Conservation (phyloP, 2,888 invertebrate genomes). For the Eupeodes latifasciatus region DNA sequence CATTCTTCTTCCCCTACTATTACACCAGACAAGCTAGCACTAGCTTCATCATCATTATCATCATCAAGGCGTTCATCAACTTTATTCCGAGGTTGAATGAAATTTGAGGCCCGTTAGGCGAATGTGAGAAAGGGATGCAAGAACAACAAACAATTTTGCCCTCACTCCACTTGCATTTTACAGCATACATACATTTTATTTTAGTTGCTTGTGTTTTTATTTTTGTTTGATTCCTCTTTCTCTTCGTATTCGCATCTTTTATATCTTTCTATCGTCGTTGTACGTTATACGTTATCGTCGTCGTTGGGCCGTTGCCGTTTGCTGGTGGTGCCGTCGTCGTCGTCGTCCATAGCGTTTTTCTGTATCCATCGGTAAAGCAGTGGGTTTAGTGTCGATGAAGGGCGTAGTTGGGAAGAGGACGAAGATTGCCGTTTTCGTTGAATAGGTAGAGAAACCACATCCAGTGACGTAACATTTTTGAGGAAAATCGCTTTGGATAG, state of each 20-base stretch:
- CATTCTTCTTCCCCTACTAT: constrained; percentile 37
- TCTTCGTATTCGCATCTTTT: constrained; percentile 66
- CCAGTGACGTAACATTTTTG: constrained; percentile 72
- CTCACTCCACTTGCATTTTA: constrained; percentile 53
- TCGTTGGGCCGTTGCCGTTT: constrained; percentile 18
- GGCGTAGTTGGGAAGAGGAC: neutral
- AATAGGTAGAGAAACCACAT: constrained; percentile 51
- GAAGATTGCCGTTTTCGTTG: neutral
- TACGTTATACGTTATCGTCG: constrained; percentile 25
- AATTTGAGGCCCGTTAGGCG: constrained; percentile 56
- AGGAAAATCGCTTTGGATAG: constrained; percentile 61
- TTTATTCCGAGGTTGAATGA: constrained; percentile 68
- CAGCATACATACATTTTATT: constrained; percentile 4
- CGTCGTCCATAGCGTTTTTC: constrained; percentile 29
- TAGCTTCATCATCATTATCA: neutral
- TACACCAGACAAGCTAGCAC: constrained; percentile 41
- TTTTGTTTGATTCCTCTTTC: constrained; percentile 67
- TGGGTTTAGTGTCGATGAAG: neutral
- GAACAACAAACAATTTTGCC: constrained; percentile 74
- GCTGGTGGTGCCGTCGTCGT: constrained; percentile 16
- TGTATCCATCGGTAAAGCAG: constrained; percentile 15
- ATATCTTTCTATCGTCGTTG: constrained; percentile 29
- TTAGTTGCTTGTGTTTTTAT: constrained; percentile 67
- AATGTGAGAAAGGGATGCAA: constrained; percentile 54
- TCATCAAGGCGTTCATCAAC: constrained; percentile 50